phyloP scores from a whole-genome alignment of 2,113 vertebrate genomes.

The Scomber scombrus region DNA sequence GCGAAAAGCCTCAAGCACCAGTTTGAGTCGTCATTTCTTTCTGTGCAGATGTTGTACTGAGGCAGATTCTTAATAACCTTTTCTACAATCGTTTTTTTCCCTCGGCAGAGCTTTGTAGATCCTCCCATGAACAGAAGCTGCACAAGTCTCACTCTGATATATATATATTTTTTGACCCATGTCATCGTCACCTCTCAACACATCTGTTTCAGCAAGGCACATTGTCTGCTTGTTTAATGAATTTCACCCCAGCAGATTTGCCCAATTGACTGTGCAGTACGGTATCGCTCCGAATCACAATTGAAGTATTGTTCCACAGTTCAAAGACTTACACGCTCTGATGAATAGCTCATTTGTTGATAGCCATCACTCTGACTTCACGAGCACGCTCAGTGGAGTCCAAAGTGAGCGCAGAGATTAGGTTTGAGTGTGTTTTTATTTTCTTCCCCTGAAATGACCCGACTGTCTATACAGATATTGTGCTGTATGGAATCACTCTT shows the following conservation, averaged over 20 bases:
- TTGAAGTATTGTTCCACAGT: slow-evolving; percentile 9
- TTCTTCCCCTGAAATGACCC: slow-evolving; percentile 13
- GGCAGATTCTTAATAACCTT: background rate
- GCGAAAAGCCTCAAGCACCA: background rate
- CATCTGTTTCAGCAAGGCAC: background rate
- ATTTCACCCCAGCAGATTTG: background rate
- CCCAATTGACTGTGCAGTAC: background rate
- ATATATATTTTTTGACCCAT: background rate
- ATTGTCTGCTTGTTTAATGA: background rate
- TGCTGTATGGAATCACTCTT: slow-evolving; percentile 9
- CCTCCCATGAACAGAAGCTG: too few species aligned
- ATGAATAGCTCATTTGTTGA: slow-evolving; percentile 31
- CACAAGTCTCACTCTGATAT: background rate
- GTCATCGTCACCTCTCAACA: too few species aligned
- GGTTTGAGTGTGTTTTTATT: background rate
- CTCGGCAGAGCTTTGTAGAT: background rate
- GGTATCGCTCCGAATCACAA: background rate
- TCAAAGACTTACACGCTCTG: slow-evolving; percentile 7
- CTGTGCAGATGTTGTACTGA: background rate
- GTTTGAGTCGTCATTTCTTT: background rate
- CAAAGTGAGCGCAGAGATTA: slow-evolving; percentile 13
- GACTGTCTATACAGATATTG: slow-evolving; percentile 19
- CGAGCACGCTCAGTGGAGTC: slow-evolving; percentile 3
- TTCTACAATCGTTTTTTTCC: background rate
- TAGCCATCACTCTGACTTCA: slow-evolving; percentile 37